Percentiles rank a stretch among this genome's conserved stretches.
phyloP scores from a whole-genome alignment of 2,113 vertebrate species.

The Pelobates fuscus region DNA sequence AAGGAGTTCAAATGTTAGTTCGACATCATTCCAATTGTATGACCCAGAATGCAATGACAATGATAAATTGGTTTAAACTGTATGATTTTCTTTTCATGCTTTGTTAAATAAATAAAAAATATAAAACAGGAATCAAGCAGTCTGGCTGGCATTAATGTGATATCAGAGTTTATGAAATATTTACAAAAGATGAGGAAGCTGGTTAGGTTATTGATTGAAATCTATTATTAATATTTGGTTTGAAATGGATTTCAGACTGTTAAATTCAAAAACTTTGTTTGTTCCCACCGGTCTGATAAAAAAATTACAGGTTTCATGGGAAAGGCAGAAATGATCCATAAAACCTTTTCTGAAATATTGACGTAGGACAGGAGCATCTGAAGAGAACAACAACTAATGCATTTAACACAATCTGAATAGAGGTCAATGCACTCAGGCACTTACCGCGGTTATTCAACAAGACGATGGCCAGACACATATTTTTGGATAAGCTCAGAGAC shows the following conservation, averaged over 20 bases:
- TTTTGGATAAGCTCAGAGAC: no score
- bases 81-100: not conserved
- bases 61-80: constrained; percentile 5
- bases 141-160: constrained; percentile 11
- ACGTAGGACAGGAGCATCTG: not conserved
- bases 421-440: not conserved
- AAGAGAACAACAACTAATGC: not conserved
- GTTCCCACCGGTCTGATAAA: not conserved
- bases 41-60: no score
- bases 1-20: no score
- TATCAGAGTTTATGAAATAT: constrained; percentile 37
- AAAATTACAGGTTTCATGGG: not conserved
- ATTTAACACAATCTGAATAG: not conserved
- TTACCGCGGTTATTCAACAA: not conserved
- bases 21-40: no score
- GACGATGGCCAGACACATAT: not conserved
- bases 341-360: not conserved
- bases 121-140: constrained; percentile 1
- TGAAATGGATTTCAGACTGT: constrained; percentile 4
- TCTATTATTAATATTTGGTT: constrained; percentile 38
- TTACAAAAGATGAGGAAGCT: not conserved
- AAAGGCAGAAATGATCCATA: not conserved
- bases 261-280: not conserved
- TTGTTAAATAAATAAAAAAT: no score
- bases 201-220: constrained; percentile 32